phyloP scores from a whole-genome alignment of 2,888 invertebrate genomes.

The Antheraea yamamai region DNA sequence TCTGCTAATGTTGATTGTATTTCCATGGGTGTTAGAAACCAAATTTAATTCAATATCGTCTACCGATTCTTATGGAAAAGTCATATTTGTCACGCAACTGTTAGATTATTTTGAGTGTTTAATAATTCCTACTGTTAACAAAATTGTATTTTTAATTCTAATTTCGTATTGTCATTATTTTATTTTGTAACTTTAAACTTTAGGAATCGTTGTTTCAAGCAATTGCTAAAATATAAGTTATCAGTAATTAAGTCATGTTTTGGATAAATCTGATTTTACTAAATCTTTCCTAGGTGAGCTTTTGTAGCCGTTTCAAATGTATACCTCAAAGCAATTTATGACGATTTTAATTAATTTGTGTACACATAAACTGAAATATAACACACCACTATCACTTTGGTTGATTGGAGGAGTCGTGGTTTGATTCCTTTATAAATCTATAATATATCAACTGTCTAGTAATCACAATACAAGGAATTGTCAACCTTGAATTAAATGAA shows the following conservation, averaged over 20 bases:
- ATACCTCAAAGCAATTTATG: background rate
- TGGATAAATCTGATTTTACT: too few species aligned
- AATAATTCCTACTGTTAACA: background rate
- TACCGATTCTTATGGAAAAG: background rate
- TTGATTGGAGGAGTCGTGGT: too few species aligned
- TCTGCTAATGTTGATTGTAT: background rate
- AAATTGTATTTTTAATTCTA: background rate
- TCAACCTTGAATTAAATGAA: too few species aligned
- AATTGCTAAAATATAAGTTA: too few species aligned
- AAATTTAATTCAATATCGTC: background rate
- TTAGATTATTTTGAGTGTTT: background rate
- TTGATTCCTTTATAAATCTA: too few species aligned
- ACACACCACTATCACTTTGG: too few species aligned
- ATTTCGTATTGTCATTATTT: background rate
- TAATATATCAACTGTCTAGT: too few species aligned
- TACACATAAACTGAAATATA: too few species aligned
- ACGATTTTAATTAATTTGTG: too few species aligned
- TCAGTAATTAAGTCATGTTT: too few species aligned
- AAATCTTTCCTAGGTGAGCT: background rate
- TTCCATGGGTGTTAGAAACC: background rate
- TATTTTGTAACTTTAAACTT: background rate
- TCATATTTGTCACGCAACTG: background rate
- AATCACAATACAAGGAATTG: too few species aligned
- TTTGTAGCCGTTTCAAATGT: background rate
- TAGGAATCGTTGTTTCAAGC: too few species aligned